A percentile compares a stretch with the other conserved stretches of the same genome.
phyloP scores from a whole-genome alignment of 2,113 vertebrate genomes.

The Sarotherodon lohbergeri region DNA sequence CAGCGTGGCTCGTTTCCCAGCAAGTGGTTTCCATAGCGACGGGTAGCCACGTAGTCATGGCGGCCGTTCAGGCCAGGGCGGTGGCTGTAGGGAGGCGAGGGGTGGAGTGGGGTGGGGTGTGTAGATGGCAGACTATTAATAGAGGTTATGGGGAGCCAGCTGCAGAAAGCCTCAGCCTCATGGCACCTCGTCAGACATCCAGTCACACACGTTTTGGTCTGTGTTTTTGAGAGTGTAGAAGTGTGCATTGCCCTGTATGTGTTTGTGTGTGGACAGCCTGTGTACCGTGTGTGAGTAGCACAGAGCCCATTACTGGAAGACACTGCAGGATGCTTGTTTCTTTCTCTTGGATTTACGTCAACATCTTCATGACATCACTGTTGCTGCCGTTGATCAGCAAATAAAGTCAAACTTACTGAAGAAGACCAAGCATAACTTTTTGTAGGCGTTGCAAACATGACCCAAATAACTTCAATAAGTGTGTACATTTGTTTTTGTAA shows the following conservation, averaged over 20 bases:
- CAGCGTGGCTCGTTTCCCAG: constrained; percentile 9
- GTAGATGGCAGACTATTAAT: constrained; percentile 55
- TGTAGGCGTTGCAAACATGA: background rate
- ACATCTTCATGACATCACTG: background rate
- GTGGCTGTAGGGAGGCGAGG: background rate
- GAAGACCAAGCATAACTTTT: background rate
- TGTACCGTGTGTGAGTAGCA: background rate
- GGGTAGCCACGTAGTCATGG: constrained; percentile 54
- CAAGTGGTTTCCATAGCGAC: constrained; percentile 58
- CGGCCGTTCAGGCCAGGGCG: constrained; percentile 25
- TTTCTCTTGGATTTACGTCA: background rate
- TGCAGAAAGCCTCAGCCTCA: constrained; percentile 34
- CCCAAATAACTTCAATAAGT: background rate
- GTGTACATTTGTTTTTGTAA: background rate
- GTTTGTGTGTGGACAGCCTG: background rate
- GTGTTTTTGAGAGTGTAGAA: background rate
- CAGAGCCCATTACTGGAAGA: background rate
- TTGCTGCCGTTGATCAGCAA: background rate
- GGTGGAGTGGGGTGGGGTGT: background rate
- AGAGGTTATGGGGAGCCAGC: constrained; percentile 53
- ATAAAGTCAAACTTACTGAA: background rate
- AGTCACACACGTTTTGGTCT: background rate
- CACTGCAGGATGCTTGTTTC: background rate
- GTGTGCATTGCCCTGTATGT: background rate
- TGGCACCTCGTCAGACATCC: constrained; percentile 14